Evolutionary conservation across 2,797 vertebrate genomes (phyloP).

Genomic region (Sebastes vulpes): DNA sequence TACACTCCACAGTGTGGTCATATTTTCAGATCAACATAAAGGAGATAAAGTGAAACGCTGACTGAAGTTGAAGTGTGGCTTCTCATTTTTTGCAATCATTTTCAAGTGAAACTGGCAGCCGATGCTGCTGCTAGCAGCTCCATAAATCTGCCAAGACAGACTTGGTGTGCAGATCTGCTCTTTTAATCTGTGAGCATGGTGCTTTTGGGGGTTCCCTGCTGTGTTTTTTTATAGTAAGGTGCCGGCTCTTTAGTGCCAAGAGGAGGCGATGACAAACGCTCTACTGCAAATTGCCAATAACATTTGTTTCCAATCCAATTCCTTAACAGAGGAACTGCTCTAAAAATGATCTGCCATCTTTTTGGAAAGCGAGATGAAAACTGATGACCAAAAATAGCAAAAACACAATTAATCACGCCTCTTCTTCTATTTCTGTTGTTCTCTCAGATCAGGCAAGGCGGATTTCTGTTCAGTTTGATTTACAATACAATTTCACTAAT

Average conservation of each 20-base stretch:
- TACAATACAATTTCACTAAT: not conserved
- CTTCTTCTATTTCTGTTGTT: not conserved
- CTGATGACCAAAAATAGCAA: conserved; percentile 9
- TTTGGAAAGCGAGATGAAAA: not conserved
- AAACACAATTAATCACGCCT: not conserved
- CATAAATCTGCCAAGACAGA: conserved; percentile 5
- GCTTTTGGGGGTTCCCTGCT: conserved; percentile 46
- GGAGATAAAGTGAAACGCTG: not conserved
- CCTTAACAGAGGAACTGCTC: not conserved
- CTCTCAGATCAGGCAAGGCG: not conserved
- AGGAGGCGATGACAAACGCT: conserved; percentile 34
- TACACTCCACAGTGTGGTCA: not conserved
- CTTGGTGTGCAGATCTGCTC: conserved; percentile 20
- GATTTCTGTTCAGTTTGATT: not conserved
- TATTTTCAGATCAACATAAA: not conserved
- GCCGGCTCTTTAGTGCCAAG: conserved; percentile 32
- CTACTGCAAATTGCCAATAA: conserved; percentile 18
- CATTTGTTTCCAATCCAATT: conserved; percentile 27
- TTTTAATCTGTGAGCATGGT: conserved; percentile 29
- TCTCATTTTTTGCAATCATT: not conserved
- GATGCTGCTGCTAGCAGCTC: not conserved
- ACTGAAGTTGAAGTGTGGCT: not conserved
- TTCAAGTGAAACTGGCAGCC: conserved; percentile 7
- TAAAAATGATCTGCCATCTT: conserved; percentile 5
- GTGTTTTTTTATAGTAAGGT: conserved; percentile 27